Evolutionary conservation across 2,113 vertebrate genomes (phyloP), one percentile per base, ranked within the genome.

Genomic region (Peromyscus californicus): DNA sequence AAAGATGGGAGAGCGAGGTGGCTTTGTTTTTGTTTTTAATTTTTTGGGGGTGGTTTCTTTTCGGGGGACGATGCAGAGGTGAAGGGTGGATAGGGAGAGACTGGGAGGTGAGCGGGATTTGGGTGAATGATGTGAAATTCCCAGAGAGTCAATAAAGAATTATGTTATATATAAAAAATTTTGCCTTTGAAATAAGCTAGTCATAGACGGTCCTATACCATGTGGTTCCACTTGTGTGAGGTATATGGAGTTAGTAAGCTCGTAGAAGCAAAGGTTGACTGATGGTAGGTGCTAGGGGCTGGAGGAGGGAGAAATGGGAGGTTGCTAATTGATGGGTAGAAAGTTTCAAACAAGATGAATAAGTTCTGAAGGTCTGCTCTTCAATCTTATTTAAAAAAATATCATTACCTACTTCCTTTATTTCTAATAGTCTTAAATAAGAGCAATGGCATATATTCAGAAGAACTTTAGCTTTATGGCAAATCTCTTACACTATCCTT

Each of bases 111-210:
- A 70, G 17, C 16, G 15, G 69, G 29, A 70, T 70, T 70, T 72
- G 17, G 36, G 17, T 72, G n/a, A 17, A 39, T 72, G 36, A 19
- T 72, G 7, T 39, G 70, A n/a, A 72, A 72, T n/a, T 72, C 70
- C 36, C 36, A 39, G 70, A 70, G 67, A 72, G 36, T 72, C 70
- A 72, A 39, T 72, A 72, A n/a, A 72, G 36, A 72, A 21, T 72
- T n/a, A 72, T 19, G 16, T 19, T 72, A 72, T 21, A 72, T 72
- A n/a, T 70, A 17, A n/a, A 96, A 97, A 80, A 72, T 26, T 79
- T 95, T 74, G 42, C 33, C 79, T 94, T 94, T 63, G 82, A 93
- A 93, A 84, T 88, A 87, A 93, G 54, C 42, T 19, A 76, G 29
- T 74, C 63, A 65, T 39, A 91, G 33, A 17, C 42, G 63, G 86